phyloP scores from a whole-genome alignment of 1,140 invertebrate genomes.

The Drosophila biarmipes region DNA sequence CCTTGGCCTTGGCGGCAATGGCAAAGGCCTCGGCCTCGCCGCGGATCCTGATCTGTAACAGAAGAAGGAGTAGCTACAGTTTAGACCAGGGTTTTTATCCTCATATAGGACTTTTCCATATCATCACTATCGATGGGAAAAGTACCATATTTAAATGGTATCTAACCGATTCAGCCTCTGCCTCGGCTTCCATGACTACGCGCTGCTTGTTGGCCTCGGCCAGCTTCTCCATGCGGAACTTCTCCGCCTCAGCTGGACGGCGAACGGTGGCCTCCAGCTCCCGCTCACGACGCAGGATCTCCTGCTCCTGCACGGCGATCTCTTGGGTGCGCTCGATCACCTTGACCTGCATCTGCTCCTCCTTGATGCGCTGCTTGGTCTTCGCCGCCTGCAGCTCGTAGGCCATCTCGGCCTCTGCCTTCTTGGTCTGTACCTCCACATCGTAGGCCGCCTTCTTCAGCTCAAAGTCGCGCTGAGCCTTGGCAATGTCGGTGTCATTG shows the following conservation, averaged over 20 bases:
- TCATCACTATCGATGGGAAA: too few species aligned
- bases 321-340: conserved; percentile 97
- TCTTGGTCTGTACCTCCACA: conserved; percentile 97
- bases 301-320: conserved; percentile 95
- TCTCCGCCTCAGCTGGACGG: conserved; percentile 97
- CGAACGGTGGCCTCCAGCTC: conserved; percentile 96
- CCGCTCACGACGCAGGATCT: conserved; percentile 92
- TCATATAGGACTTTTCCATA: too few species aligned
- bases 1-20: conserved; percentile 96
- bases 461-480: conserved; percentile 98
- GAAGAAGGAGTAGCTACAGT: background rate
- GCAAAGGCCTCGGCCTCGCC: conserved; percentile 97
- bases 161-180: conserved; percentile 93
- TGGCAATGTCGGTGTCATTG: conserved; percentile 98
- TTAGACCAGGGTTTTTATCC: conserved; percentile 86
- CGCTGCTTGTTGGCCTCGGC: conserved; percentile 95
- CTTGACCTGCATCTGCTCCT: conserved; percentile 98
- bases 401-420: conserved; percentile 97
- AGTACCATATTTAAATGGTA: too few species aligned
- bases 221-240: conserved; percentile 95
- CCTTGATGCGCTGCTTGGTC: conserved; percentile 97
- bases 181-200: conserved; percentile 96
- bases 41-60: conserved; percentile 85
- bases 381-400: conserved; percentile 97
- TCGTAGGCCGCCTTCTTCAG: conserved; percentile 98